Evolutionary conservation across 1,140 invertebrate species (phyloP).

Genomic region (Ctenoplectra terminalis): DNA sequence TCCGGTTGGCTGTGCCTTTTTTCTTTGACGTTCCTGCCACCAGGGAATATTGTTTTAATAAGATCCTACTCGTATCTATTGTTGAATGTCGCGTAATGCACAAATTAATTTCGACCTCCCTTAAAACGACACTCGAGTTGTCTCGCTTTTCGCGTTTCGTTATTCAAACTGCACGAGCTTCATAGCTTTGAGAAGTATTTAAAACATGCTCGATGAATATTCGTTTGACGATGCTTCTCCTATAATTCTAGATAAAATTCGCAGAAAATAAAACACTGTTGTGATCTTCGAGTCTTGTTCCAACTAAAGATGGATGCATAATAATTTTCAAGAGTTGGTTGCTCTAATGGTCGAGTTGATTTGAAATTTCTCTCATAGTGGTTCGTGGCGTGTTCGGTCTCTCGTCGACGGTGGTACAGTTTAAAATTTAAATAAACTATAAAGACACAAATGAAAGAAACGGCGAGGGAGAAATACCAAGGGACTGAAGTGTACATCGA

Average conservation of each 20-base stretch:
- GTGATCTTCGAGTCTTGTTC: not conserved
- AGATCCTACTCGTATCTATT: slow-evolving; percentile 3
- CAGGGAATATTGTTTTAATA: not conserved
- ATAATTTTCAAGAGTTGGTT: too few relatives aligned
- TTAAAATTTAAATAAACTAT: slow-evolving; percentile 40
- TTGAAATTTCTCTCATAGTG: not conserved
- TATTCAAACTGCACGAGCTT: not conserved
- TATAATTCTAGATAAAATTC: not conserved
- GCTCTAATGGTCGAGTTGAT: not conserved
- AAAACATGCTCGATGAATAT: not conserved
- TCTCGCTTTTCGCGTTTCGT: not conserved
- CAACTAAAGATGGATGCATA: not conserved
- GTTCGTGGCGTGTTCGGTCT: too few relatives aligned
- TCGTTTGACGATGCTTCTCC: not conserved
- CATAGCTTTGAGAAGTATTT: not conserved
- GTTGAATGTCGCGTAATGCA: not conserved
- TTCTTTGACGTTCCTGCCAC: slow-evolving; percentile 17
- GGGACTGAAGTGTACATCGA: slow-evolving; percentile 44
- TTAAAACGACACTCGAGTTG: too few relatives aligned
- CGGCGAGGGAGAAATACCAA: slow-evolving; percentile 2
- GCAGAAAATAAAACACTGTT: not conserved
- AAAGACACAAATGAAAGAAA: not conserved
- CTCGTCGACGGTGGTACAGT: not conserved
- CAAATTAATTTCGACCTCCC: not conserved
- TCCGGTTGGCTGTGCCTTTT: not conserved